Base-by-base conservation (phyloP, 2,113 vertebrate genomes). In the Myiopsitta monachus region DNA sequence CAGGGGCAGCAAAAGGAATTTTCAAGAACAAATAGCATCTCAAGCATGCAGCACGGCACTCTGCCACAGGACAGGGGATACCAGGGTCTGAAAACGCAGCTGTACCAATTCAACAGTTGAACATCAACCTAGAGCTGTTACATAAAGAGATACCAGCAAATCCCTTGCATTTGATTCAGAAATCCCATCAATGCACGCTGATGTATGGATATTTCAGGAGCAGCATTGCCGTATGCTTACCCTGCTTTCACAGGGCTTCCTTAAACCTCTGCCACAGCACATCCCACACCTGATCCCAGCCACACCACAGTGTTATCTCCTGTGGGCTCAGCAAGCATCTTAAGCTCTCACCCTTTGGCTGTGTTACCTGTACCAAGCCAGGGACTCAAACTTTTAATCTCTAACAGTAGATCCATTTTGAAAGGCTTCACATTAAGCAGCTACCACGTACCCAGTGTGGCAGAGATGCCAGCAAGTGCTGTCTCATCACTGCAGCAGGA, bases 1-100 rank as follows among this genome's bases (percentile, higher is more conserved):
- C 33, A 11, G 9, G 33, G 52, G 11, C 47, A 57, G 9, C 36
- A 6, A 18, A 55, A 68, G 47, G 43, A 63, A 7, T 30, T 17
- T 19, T 47, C 27, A 6, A 38, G n/a, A 68, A 2, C 54, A 83
- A 66, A 38, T 1, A 8, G 11, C 47, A 47, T 10, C 68, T 12
- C 15, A 9, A 57, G 49, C 16, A 10, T 0, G 3, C 11, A 12
- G 2, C 4, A 0, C 0, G 2, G 46, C 14, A 2, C 61, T 38
- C 27, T 30, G 26, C 46, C 10, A 1, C 3, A 3, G 54, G 36
- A 63, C 31, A 3, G 1, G 16, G 54, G 28, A 23, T n/a, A 12
- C 30, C 10, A 24, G 62, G 38, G 36, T 15, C 59, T 14, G 6
- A 44, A 44, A 33, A 36, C 0, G 1, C 38, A n/a, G 44, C 59